A percentile compares a stretch with the other conserved stretches of the same genome.
phyloP scores from a whole-genome alignment of 2,113 vertebrate genomes.

The Nothobranchius furzeri region DNA sequence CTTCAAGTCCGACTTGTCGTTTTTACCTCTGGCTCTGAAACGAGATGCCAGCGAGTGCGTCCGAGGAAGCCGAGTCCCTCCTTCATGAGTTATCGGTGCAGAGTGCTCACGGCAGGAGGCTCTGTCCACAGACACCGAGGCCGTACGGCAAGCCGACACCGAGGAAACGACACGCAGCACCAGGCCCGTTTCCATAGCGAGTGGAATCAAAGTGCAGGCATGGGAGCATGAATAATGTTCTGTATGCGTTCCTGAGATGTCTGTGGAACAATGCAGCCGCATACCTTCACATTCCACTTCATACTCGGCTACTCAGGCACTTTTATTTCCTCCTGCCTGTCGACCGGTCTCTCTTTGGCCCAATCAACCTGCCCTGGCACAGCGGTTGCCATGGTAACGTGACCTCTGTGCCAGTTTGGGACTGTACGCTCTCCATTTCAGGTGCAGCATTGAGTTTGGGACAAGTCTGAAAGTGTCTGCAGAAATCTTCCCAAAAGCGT shows the following conservation, averaged over 20 bases:
- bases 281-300: conserved; percentile 62
- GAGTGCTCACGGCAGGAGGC: background rate
- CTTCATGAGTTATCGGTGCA: conserved; percentile 13
- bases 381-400: conserved; percentile 36
- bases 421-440: conserved; percentile 29
- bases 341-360: background rate
- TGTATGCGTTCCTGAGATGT: conserved; percentile 64
- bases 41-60: conserved; percentile 42
- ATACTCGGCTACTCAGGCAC: conserved; percentile 64
- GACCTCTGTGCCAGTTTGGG: conserved; percentile 26
- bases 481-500: background rate
- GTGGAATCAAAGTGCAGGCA: conserved; percentile 27
- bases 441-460: conserved; percentile 1
- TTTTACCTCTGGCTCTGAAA: conserved; percentile 55
- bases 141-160: background rate
- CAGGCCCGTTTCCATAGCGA: too few species aligned
- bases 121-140: background rate
- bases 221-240: conserved; percentile 44
- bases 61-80: conserved; percentile 30
- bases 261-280: conserved; percentile 61
- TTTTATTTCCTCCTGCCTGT: conserved; percentile 15
- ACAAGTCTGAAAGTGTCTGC: conserved; percentile 8
- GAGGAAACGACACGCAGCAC: conserved; percentile 20
- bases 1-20: conserved; percentile 71
- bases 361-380: conserved; percentile 13